phyloP scores from a whole-genome alignment of 2,888 invertebrate genomes.

The Hydriomena furcata region DNA sequence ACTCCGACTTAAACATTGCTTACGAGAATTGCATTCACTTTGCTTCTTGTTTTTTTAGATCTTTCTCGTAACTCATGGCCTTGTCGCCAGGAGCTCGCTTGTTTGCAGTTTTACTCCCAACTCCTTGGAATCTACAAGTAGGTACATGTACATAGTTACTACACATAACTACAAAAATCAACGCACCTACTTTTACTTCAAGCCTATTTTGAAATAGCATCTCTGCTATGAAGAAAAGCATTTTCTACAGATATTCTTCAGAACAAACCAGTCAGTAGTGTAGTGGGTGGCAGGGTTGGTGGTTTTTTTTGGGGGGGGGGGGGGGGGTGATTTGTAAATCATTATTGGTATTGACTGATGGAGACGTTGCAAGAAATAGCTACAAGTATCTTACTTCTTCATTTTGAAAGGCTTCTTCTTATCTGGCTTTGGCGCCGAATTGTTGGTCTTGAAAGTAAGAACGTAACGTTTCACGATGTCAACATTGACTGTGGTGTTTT shows the following conservation, averaged over 20 bases:
- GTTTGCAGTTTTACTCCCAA: conserved; percentile 56
- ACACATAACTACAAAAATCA: no score
- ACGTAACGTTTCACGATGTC: conserved; percentile 76
- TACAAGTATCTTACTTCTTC: conserved; percentile 66
- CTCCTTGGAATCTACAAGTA: conserved; percentile 61
- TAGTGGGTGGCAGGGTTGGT: no score
- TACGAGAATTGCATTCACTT: conserved; percentile 1
- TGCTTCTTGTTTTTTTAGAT: conserved; percentile 24
- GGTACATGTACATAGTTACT: background rate
- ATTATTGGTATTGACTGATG: no score
- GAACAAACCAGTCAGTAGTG: no score
- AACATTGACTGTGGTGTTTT: conserved; percentile 66
- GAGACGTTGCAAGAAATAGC: no score
- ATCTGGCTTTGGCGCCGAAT: conserved; percentile 70
- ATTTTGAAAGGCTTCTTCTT: conserved; percentile 76
- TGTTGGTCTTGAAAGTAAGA: conserved; percentile 68
- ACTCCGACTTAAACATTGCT: conserved; percentile 14
- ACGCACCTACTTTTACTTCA: no score
- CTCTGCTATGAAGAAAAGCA: no score
- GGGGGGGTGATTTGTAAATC: no score
- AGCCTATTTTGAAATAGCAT: no score
- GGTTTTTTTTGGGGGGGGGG: no score
- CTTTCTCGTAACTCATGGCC: conserved; percentile 55
- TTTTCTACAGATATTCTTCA: no score
- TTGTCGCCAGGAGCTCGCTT: conserved; percentile 61